A percentile compares a stretch with the other conserved stretches of the same genome.
phyloP scores from a whole-genome alignment of 1,140 invertebrate species.

The Nasonia giraulti region DNA sequence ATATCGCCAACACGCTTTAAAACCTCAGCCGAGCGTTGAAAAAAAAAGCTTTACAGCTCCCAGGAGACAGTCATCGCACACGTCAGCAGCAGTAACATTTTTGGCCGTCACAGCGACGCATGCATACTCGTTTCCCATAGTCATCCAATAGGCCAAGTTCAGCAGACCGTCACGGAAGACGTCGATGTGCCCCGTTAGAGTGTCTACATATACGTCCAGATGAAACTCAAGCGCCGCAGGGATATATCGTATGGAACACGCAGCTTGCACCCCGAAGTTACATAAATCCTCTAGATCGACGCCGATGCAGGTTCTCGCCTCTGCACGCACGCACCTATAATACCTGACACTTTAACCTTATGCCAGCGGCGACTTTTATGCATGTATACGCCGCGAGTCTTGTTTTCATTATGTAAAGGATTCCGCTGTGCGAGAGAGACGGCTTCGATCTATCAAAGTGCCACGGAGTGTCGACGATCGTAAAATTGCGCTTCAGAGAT shows the following conservation, averaged over 20 bases:
- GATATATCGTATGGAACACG: slow-evolving; percentile 10
- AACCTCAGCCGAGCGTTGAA: not conserved
- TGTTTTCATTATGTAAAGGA: slow-evolving; percentile 9
- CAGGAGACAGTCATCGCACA: not conserved
- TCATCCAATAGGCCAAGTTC: slow-evolving; percentile 4
- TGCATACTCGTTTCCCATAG: not conserved
- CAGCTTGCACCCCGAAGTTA: not conserved
- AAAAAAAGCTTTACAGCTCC: not conserved
- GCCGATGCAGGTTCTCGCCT: not conserved
- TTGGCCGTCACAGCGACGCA: not conserved
- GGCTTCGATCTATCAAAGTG: not conserved
- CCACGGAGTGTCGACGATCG: not conserved
- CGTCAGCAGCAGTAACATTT: not conserved
- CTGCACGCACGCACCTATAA: not conserved
- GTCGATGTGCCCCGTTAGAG: not conserved
- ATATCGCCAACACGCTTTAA: not conserved
- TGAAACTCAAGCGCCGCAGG: slow-evolving; percentile 10
- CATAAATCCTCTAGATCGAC: slow-evolving; percentile 21
- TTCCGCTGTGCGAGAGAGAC: not conserved
- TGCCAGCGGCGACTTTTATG: not conserved
- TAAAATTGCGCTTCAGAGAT: not conserved
- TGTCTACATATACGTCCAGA: not conserved
- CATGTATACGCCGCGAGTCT: not conserved
- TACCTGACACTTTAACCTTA: slow-evolving; percentile 27
- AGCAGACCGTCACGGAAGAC: slow-evolving; percentile 1